phyloP scores from a whole-genome alignment of 1,140 invertebrate genomes.

The Phymorhynchus buccinoides region DNA sequence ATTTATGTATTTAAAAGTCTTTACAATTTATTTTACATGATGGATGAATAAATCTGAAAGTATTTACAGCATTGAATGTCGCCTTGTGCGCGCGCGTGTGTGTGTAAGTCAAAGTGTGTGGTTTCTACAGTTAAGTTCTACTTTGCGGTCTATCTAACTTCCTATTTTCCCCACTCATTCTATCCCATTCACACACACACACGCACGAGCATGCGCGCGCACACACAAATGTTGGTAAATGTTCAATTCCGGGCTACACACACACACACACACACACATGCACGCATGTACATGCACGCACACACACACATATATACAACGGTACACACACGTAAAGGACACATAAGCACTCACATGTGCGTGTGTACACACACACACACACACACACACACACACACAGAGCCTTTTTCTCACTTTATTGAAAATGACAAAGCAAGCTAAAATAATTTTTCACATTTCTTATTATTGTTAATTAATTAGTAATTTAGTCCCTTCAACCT shows the following conservation, averaged over 20 bases:
- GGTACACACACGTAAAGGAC: too few relatives aligned
- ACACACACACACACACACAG: constrained; percentile 12
- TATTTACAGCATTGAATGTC: too few relatives aligned
- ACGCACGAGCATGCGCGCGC: neutral
- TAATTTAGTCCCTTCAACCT: neutral
- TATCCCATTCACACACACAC: too few relatives aligned
- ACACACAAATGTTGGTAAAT: neutral
- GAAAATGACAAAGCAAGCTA: neutral
- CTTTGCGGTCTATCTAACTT: too few relatives aligned
- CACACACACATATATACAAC: too few relatives aligned
- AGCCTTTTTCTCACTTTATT: neutral
- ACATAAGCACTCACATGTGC: neutral
- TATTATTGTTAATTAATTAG: too few relatives aligned
- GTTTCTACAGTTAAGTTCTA: too few relatives aligned
- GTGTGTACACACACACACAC: neutral
- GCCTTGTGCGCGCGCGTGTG: neutral
- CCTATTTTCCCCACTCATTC: too few relatives aligned
- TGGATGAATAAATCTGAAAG: too few relatives aligned
- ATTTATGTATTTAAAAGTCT: too few relatives aligned
- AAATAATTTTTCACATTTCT: neutral
- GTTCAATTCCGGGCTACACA: neutral
- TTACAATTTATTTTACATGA: too few relatives aligned
- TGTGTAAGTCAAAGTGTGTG: neutral
- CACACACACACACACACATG: neutral
- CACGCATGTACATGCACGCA: too few relatives aligned